Evolutionary conservation across 2,797 vertebrate species (phyloP), one percentile per base, ranked within the genome.

Genomic region (Pipistrellus pygmaeus): DNA sequence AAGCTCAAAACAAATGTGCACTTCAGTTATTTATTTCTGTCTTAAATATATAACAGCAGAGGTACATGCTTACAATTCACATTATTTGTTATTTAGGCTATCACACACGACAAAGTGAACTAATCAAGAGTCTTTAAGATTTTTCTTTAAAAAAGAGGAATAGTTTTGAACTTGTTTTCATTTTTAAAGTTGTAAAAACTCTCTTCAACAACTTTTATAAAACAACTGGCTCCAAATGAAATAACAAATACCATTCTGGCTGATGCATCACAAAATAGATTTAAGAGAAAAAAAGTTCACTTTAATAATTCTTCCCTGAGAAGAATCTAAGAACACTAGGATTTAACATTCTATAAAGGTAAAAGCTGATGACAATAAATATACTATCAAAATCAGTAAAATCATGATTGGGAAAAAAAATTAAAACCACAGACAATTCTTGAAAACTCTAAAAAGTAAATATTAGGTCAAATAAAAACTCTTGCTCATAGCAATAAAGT

Each of bases 1-100:
- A 97, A 97, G 93, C 88, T 95, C 97, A 96, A 96, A 96, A 96
- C 96, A 96, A 96, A 95, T 88, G 93, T 96, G 90, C 85, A 95
- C 90, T 95, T 96, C 87, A 90, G 83, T 95, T 96, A 94, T 83
- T 95, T 96, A 95, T 81, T 95, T 96, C 92, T 95, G 94, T 95
- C 96, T 95, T 95, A 95, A 96, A 95, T 90, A 94, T 85, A 91
- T 95, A 96, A 93, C 64, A 95, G 96, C 89, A 96, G 93, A 95
- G 69, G 89, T 78, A 93, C 94, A 90, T 94, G 77, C 94, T 94
- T 91, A 92, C 88, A 93, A 88, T 82, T 96, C 88, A 93, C 46
- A 93, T 55, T 81, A 83, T 80, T 91, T 92, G 72, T 88, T 82
- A 90, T 85, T 88, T 72, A 88, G 53, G 71, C 81, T 90, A 95